A percentile compares a stretch with the other conserved stretches of the same genome.
These are phyloP conservation scores for Acanthornis magna DNA, from an alignment of 2,797 vertebrate genomes.

Conservation along the genomic window DNA sequence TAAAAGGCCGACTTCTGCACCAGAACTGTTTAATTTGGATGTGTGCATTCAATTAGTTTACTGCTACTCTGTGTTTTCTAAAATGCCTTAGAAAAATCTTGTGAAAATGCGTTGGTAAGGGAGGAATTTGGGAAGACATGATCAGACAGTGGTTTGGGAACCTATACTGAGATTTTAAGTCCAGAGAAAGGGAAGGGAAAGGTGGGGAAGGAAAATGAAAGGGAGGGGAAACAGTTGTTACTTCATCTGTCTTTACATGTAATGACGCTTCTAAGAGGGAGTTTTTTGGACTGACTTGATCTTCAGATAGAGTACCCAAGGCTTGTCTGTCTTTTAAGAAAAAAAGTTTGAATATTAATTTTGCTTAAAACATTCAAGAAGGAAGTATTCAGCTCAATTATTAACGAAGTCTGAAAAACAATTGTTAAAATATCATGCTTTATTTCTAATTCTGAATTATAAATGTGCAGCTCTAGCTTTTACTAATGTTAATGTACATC, in stretches of 20 bases:
- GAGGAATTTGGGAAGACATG: background rate
- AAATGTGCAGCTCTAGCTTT: background rate
- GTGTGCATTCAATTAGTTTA: background rate
- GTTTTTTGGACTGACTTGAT: background rate
- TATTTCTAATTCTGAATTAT: background rate
- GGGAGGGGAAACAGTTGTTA: background rate
- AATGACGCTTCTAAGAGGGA: background rate
- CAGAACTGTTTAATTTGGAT: background rate
- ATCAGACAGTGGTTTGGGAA: background rate
- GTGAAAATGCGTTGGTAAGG: background rate
- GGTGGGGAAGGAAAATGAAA: background rate
- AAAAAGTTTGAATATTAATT: background rate
- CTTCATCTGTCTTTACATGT: background rate
- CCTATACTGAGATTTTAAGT: background rate
- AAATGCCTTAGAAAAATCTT: background rate
- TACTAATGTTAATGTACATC: background rate
- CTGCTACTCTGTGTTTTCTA: background rate
- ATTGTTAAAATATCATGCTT: background rate
- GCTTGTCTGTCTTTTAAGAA: background rate
- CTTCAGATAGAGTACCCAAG: background rate
- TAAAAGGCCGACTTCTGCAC: background rate
- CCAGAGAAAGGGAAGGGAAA: background rate
- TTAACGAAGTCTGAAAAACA: background rate
- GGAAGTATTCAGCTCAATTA: background rate
- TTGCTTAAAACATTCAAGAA: background rate